These are phyloP conservation scores for Drosophila kanapiae DNA, from an alignment of 1,140 invertebrate species.

Conservation along the genomic window DNA sequence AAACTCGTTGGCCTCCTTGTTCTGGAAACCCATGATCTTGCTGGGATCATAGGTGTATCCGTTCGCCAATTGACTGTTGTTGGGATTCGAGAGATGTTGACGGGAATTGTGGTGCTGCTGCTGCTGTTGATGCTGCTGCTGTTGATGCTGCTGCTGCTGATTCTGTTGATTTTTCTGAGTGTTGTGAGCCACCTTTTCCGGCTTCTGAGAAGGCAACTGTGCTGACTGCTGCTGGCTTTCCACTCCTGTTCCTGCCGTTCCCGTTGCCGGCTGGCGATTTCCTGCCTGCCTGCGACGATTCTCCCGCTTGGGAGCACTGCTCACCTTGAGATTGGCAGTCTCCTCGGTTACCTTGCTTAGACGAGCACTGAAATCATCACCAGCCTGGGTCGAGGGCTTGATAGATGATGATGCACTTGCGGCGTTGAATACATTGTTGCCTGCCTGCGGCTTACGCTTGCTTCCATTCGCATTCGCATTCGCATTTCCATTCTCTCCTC, in stretches of 20 bases:
- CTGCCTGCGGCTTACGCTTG: slow-evolving; percentile 50
- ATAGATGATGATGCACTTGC: background rate
- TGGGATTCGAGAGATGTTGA: slow-evolving; percentile 41
- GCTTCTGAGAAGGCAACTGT: slow-evolving; percentile 34
- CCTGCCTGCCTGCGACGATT: slow-evolving; percentile 43
- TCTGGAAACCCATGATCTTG: slow-evolving; percentile 87
- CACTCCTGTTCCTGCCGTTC: slow-evolving; percentile 13
- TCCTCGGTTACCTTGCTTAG: slow-evolving; percentile 70
- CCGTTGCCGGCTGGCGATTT: slow-evolving; percentile 17
- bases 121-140: slow-evolving; percentile 24
- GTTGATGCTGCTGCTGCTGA: slow-evolving; percentile 38
- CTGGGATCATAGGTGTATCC: slow-evolving; percentile 86
- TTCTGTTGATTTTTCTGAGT: slow-evolving; percentile 45
- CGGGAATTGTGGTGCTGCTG: slow-evolving; percentile 35
- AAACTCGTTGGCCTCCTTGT: slow-evolving; percentile 87
- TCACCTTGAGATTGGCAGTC: slow-evolving; percentile 62
- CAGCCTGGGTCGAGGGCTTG: slow-evolving; percentile 14
- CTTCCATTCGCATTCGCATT: slow-evolving; percentile 31
- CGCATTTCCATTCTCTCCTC: slow-evolving; percentile 56
- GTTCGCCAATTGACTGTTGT: slow-evolving; percentile 75
- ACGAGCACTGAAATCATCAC: slow-evolving; percentile 56
- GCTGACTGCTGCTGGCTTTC: slow-evolving; percentile 10
- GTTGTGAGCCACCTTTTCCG: slow-evolving; percentile 40
- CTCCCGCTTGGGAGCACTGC: slow-evolving; percentile 52
- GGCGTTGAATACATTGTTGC: slow-evolving; percentile 4